Evolutionary conservation across 2,888 invertebrate species (phyloP), one percentile per base, ranked within the genome.

Genomic region (Melolontha melolontha): DNA sequence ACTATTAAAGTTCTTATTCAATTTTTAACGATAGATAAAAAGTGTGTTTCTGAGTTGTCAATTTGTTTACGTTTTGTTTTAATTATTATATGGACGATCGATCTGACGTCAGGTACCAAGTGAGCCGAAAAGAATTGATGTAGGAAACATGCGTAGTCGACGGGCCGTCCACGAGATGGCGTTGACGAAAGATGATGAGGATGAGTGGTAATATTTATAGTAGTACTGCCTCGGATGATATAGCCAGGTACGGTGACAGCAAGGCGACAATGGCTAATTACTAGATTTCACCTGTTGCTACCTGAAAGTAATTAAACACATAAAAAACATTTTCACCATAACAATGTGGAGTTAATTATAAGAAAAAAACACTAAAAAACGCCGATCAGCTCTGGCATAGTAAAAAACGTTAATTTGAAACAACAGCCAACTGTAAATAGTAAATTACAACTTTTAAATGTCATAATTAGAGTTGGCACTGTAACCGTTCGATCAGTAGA

Each of bases 191-290:
- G 57, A 57, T 11, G 57, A 57, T 59, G 29, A 29, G 5, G 64
- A 40, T 64, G 51, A 39, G 44, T 59, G 14, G 12, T 44, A 11
- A 42, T 59, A 14, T 49, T 64, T 51, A 39, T 51, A 52, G 52
- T 12, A 63, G 67, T 67, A 67, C 63, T 63, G 63, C 63, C 63
- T 63, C 52, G 67, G 59, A 67, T 75, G 77, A 77, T 75, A 74
- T 67, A 73, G 77, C 77, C 81, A 81, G 81, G 80, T 82, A 82
- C 82, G 80, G 79, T 76, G 79, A 82, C 81, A 81, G 81, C 79
- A 83, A 83, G 83, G 83, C 83, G 82, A 82, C 82, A 82, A 81
- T 82, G 83, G 82, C 80, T 83, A 82, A 75, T 79, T 78, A 76
- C 79, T 80, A 78, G 71, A 71, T 73, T 77, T 75, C 76, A 77